phyloP scores from a whole-genome alignment of 2,888 invertebrate species.

The Deilephila porcellus region DNA sequence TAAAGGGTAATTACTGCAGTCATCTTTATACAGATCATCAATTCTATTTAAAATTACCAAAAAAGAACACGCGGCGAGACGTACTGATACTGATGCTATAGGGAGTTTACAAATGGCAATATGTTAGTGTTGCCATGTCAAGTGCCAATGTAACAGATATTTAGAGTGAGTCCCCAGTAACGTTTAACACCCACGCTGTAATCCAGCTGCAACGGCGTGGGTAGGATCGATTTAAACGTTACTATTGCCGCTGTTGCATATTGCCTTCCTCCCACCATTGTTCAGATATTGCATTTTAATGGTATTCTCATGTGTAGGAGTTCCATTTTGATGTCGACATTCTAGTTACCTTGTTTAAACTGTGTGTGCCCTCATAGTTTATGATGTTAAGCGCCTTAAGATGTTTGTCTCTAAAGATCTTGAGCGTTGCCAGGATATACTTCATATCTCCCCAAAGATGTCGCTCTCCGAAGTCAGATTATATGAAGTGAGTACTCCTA shows the following conservation, averaged over 20 bases:
- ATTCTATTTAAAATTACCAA: not conserved
- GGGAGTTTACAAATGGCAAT: not conserved
- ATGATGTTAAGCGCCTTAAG: too few species aligned
- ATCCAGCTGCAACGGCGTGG: conserved; percentile 16
- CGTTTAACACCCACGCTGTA: not conserved
- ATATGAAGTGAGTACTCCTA: too few species aligned
- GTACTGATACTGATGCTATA: not conserved
- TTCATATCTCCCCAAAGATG: too few species aligned
- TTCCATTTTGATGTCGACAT: too few species aligned
- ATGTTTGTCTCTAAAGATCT: too few species aligned
- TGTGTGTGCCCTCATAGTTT: too few species aligned
- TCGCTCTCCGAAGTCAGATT: too few species aligned
- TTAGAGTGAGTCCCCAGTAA: not conserved
- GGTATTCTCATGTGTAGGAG: not conserved
- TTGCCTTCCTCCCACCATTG: conserved; percentile 1
- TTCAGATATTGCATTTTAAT: not conserved
- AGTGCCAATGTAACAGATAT: not conserved
- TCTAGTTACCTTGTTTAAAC: too few species aligned
- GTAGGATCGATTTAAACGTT: conserved; percentile 7
- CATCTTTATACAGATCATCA: not conserved
- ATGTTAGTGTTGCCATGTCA: not conserved
- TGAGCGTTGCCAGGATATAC: too few species aligned
- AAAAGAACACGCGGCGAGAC: not conserved
- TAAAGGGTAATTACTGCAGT: not conserved
- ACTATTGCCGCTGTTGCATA: not conserved